Conservation (phyloP, 2,113 vertebrate genomes). For the Hemichromis elongatus region DNA sequence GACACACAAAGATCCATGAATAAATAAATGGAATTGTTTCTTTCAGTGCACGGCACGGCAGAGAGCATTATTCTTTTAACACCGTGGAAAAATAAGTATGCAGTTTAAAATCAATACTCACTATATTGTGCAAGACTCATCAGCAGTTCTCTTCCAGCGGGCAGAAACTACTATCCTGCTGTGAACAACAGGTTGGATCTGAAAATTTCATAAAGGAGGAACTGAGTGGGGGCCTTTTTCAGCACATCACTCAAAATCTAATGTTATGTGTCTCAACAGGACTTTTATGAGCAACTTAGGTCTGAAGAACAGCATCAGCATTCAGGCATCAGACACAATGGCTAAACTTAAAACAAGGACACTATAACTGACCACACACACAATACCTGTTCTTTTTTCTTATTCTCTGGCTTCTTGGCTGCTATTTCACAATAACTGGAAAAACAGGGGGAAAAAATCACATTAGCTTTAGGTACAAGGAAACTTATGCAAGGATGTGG, state of each 20-base stretch:
- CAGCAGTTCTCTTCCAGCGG: conserved; percentile 70
- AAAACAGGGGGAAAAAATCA: background rate
- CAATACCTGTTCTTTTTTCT: conserved; percentile 65
- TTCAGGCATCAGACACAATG: background rate
- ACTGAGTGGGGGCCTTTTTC: rapidly evolving
- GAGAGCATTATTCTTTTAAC: background rate
- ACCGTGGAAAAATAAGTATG: background rate
- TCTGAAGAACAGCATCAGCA: background rate
- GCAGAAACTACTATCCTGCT: conserved; percentile 72
- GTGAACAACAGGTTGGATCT: conserved; percentile 79
- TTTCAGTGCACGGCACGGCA: background rate
- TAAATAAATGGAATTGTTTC: background rate
- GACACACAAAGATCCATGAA: background rate
- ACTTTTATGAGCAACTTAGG: background rate
- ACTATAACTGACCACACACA: background rate
- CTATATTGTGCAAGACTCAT: conserved; percentile 71
- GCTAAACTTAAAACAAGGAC: background rate
- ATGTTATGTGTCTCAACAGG: background rate
- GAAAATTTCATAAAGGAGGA: conserved; percentile 28
- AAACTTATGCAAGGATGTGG: background rate
- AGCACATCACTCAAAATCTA: background rate
- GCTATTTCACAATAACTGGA: conserved; percentile 72
- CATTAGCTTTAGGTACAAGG: background rate
- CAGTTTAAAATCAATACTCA: conserved; percentile 58
- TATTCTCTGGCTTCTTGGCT: conserved; percentile 69